A percentile compares a stretch with the other conserved stretches of the same genome.
phyloP scores from a whole-genome alignment of 2,888 invertebrate genomes.

The Dichetophora obliterata region DNA sequence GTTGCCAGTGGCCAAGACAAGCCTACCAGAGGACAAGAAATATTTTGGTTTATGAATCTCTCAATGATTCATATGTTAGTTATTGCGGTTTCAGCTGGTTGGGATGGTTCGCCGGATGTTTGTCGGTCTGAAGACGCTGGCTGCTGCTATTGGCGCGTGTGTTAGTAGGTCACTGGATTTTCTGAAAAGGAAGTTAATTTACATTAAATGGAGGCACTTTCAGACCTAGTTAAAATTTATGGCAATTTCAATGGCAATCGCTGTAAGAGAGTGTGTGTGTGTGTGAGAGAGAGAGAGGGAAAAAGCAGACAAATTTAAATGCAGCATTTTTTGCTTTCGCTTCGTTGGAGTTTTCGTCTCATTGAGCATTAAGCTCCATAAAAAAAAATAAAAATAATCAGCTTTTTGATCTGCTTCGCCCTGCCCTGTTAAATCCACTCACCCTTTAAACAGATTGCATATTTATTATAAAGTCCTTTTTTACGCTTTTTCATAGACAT shows the following conservation, averaged over 20 bases:
- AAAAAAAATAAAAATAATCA: too few species aligned
- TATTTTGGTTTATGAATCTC: slow-evolving; percentile 44
- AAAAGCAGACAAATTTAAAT: neutral
- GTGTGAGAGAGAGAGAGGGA: neutral
- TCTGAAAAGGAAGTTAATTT: slow-evolving; percentile 42
- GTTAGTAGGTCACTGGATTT: slow-evolving; percentile 43
- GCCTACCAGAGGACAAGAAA: neutral
- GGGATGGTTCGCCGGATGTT: neutral
- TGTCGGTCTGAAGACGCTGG: slow-evolving; percentile 26
- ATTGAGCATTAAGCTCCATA: too few species aligned
- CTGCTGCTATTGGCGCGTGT: slow-evolving; percentile 24
- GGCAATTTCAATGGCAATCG: neutral
- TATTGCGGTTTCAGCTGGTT: slow-evolving; percentile 25
- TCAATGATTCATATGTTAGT: slow-evolving; percentile 37
- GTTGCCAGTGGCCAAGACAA: slow-evolving; percentile 25
- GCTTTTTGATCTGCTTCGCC: too few species aligned
- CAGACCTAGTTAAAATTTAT: neutral
- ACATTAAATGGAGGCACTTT: slow-evolving; percentile 34
- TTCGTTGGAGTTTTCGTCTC: too few species aligned
- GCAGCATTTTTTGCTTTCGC: neutral
- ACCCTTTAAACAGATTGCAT: too few species aligned
- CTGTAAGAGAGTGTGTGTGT: neutral
- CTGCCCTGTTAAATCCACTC: too few species aligned
- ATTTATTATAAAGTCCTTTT: too few species aligned
- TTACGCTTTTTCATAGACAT: neutral